phyloP scores from a whole-genome alignment of 2,797 vertebrate species.

The Chelon auratus region DNA sequence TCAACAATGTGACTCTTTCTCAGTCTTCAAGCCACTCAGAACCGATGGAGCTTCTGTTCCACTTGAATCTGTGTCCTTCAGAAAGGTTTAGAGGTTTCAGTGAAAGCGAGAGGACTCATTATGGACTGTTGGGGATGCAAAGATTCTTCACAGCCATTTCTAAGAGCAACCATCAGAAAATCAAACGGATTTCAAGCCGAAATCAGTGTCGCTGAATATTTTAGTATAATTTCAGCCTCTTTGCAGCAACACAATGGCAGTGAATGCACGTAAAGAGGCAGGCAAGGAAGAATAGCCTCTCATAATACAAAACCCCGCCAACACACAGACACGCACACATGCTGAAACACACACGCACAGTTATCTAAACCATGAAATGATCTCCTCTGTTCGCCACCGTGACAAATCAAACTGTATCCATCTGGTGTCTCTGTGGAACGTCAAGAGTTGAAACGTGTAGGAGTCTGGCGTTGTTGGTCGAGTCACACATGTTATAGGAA shows the following conservation, averaged over 20 bases:
- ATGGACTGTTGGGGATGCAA: background rate
- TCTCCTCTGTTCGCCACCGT: conserved; percentile 28
- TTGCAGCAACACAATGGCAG: background rate
- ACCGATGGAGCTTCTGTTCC: background rate
- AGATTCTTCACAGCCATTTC: conserved; percentile 23
- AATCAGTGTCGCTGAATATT: background rate
- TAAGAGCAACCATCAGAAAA: conserved; percentile 2
- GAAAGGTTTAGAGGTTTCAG: conserved; percentile 21
- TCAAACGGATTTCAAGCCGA: conserved; percentile 14
- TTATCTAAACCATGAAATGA: conserved; percentile 33
- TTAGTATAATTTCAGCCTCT: background rate
- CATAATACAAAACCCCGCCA: background rate
- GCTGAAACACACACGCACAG: conserved; percentile 16
- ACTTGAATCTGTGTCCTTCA: conserved; percentile 14
- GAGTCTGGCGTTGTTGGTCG: conserved; percentile 19
- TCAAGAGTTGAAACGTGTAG: conserved; percentile 32
- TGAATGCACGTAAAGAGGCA: background rate
- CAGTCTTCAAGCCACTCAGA: conserved; percentile 18
- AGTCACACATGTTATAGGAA: conserved; percentile 47
- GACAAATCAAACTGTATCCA: conserved; percentile 48
- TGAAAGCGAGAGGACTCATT: conserved; percentile 4
- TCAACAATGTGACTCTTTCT: conserved; percentile 6
- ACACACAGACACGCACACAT: conserved; percentile 7
- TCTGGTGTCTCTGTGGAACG: conserved; percentile 41
- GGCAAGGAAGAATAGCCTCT: background rate